Evolutionary conservation across 2,113 vertebrate genomes (phyloP), one percentile per base, ranked within the genome.

Genomic region (Otus sunia): DNA sequence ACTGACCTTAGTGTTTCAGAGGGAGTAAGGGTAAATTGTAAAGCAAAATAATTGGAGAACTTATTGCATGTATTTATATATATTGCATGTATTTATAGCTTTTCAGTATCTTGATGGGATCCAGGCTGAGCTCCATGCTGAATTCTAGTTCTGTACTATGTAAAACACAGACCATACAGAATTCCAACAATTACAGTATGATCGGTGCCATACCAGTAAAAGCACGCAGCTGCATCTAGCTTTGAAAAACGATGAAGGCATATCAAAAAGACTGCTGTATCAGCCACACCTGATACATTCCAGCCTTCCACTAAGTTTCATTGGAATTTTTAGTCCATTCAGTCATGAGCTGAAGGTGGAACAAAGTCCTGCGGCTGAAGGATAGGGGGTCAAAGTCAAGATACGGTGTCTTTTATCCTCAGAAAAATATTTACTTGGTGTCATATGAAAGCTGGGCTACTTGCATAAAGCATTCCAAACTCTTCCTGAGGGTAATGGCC

Each of bases 381-480:
- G 43, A 64, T n/a, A 68, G 39, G 52, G 75, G 62, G 73, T 84
- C 86, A 79, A 92, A 92, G 92, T 88, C 58, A 93, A 93, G 77
- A 73, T 34, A 81, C 21, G 1, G 34, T 85, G 56, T 92, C 34
- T 32, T 72, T 49, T 92, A 14, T 67, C 60, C 83, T 92, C 90
- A 85, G 84, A 91, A 93, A 93, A 95, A 64, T 71, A 90, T 94
- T 90, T 94, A 56, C 62, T 82, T 75, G 23, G 27, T 91, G 39
- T 58, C 1, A 0, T 29, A 68, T 55, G 69, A 86, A 81, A 72
- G 52, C 60, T 81, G 43, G 45, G 59, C 58, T 91, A 39, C 53
- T 53, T 62, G 29, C 78, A n/a, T 53, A 69, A 66, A 75, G 60
- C 50, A 39, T 58, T 84, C 49, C 68, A 73, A 74, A 56, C 30